Percentiles rank a stretch among this genome's conserved stretches.
Evolutionary conservation across 2,888 invertebrate species (phyloP).

Genomic region (Lissocephala sabroskyi): DNA sequence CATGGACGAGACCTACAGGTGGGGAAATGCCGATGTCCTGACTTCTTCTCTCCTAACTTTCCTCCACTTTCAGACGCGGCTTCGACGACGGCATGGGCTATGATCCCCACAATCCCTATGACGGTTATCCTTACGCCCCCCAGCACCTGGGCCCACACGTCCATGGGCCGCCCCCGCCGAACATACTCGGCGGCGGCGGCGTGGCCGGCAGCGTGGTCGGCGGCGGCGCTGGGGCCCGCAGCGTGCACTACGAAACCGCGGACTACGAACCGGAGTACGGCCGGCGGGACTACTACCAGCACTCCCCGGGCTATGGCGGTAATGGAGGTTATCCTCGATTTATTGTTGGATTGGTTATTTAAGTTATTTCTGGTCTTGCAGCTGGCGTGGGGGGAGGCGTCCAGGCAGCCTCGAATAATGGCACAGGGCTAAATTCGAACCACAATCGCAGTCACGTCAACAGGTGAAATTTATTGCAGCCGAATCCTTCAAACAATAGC

Average conservation of each 20-base stretch:
- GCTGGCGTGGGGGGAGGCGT: constrained; percentile 35
- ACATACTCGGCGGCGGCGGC: constrained; percentile 45
- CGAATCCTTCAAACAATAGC: constrained; percentile 23
- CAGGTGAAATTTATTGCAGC: constrained; percentile 71
- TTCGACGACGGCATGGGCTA: constrained; percentile 69
- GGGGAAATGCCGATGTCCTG: constrained; percentile 57
- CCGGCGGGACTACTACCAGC: constrained; percentile 71
- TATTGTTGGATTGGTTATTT: too few relatives aligned
- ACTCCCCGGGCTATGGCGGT: constrained; percentile 71
- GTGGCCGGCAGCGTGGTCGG: constrained; percentile 23
- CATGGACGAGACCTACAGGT: constrained; percentile 85
- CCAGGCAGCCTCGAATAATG: constrained; percentile 54
- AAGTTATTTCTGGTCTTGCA: too few relatives aligned
- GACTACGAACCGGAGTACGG: constrained; percentile 71
- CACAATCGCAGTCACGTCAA: constrained; percentile 72
- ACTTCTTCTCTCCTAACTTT: too few relatives aligned
- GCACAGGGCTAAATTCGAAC: constrained; percentile 66
- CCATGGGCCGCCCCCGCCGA: constrained; percentile 53
- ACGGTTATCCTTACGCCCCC: constrained; percentile 63
- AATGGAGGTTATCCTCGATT: too few relatives aligned
- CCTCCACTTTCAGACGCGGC: constrained; percentile 50
- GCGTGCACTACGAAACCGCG: constrained; percentile 66
- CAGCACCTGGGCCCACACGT: constrained; percentile 37
- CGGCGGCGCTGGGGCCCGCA: constrained; percentile 33
- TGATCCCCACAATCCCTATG: constrained; percentile 68